phyloP scores from a whole-genome alignment of 2,888 invertebrate species.

The Philereme transversata region DNA sequence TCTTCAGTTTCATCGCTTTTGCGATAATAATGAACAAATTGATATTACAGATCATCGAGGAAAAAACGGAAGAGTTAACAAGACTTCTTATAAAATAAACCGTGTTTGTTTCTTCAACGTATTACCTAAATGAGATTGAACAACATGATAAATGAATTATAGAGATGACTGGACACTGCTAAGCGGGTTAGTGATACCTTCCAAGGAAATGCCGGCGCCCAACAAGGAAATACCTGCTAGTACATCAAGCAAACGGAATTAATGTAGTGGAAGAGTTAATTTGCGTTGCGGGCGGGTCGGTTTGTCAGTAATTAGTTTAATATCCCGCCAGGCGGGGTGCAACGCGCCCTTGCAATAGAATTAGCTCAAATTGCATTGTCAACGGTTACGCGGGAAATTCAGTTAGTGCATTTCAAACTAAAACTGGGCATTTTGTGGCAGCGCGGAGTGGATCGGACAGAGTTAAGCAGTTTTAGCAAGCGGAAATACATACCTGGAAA shows the following conservation, averaged over 20 bases:
- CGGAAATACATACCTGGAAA: conserved; percentile 4
- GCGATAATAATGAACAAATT: conserved; percentile 13
- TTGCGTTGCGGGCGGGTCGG: conserved; percentile 60
- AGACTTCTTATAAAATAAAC: not conserved
- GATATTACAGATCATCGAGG: not conserved
- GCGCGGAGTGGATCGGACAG: conserved; percentile 6
- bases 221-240: conserved; percentile 32
- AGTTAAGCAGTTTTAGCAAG: conserved; percentile 17
- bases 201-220: conserved; percentile 16
- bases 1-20: conserved; percentile 30
- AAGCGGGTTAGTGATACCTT: conserved; percentile 16
- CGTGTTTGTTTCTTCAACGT: not conserved
- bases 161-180: conserved; percentile 3
- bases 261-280: conserved; percentile 68
- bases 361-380: conserved; percentile 79
- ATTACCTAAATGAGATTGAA: not conserved
- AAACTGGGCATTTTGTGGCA: conserved; percentile 19
- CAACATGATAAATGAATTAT: conserved; percentile 6
- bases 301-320: conserved; percentile 78
- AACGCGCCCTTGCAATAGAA: conserved; percentile 56
- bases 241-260: conserved; percentile 37
- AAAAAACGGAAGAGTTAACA: not conserved
- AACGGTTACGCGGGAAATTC: conserved; percentile 50
- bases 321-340: conserved; percentile 46
- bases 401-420: conserved; percentile 23